phyloP scores from a whole-genome alignment of 2,797 vertebrate genomes.

The Podarcis lilfordi region DNA sequence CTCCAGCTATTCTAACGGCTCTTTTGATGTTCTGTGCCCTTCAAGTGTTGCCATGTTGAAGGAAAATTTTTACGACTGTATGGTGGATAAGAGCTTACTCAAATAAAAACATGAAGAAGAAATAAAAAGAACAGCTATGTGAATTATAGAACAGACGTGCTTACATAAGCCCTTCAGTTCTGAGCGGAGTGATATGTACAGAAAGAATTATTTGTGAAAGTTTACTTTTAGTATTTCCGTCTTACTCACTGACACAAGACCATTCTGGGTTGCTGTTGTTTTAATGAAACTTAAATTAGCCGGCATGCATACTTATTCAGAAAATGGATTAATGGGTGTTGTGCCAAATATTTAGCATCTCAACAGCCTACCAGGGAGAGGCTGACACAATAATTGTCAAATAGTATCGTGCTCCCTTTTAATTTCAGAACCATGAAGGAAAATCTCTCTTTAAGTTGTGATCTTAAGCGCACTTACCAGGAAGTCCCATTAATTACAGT shows the following conservation, averaged over 20 bases:
- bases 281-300: background rate
- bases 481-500: background rate
- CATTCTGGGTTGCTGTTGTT: background rate
- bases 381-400: constrained; percentile 44
- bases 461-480: background rate
- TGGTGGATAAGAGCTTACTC: constrained; percentile 49
- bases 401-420: constrained; percentile 45
- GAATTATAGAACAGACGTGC: too few species aligned
- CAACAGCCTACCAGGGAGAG: constrained; percentile 40
- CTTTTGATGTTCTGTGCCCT: constrained; percentile 40
- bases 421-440: constrained; percentile 46
- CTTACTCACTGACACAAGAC: constrained; percentile 49
- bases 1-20: constrained; percentile 24
- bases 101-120: constrained; percentile 44
- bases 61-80: constrained; percentile 27
- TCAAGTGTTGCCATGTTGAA: constrained; percentile 53
- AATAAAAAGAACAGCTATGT: background rate
- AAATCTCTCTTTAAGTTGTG: constrained; percentile 10
- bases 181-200: background rate
- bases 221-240: constrained; percentile 46
- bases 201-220: constrained; percentile 46
- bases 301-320: constrained; percentile 52
- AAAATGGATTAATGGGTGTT: constrained; percentile 50
- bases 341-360: constrained; percentile 53
- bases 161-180: constrained; percentile 45